Base-by-base conservation (phyloP, 1,140 invertebrate species). In the Gryllus bimaculatus region DNA sequence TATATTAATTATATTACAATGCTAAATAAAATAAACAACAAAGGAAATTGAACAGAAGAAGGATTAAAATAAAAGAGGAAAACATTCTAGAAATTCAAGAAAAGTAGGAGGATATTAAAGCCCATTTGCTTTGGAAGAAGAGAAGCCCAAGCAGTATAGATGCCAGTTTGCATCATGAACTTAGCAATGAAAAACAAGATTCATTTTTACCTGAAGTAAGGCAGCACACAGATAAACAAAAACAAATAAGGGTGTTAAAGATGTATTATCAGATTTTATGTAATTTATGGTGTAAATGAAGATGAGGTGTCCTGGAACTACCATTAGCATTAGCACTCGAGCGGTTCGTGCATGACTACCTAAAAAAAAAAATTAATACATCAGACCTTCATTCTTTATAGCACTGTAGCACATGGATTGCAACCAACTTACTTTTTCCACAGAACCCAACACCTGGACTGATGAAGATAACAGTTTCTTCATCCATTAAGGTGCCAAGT, bases 281-380 rank as follows among this genome's bases (percentile, higher is more conserved):
- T 93, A 95, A 82, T 92, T 92, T 82, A 98, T 97, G 1, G 93
- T 92, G 83, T 95, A 96, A 82, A 93, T 92, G 86, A 98, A 98
- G 82, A 97, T 92, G 75, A 98, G 87, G 84, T 99, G 97, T 0
- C 96, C 96, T 18, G 97, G 97, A 79, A 98, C 91, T 0, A 97
- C 95, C 90, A 98, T 92, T 47, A 93, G 84, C 81, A 98, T 86
- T 73, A 98, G 85, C 76, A 98, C 91, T 84, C 94, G 90, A 13
- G 95, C 92, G 48, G 95, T 95, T 82, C 90, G 87, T 13, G 92
- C 88, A 84, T 94, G 92, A 80, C 88, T 87, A 82, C 88, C 90
- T 90, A 83, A 26, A 85, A 84, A 74, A 84, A 74, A n/a, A 79
- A 78, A n/a, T 49, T 10, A 49, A 75, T 8, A 75, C 12, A 75